phyloP scores from a whole-genome alignment of 2,888 invertebrate species.

The Carabus problematicus region DNA sequence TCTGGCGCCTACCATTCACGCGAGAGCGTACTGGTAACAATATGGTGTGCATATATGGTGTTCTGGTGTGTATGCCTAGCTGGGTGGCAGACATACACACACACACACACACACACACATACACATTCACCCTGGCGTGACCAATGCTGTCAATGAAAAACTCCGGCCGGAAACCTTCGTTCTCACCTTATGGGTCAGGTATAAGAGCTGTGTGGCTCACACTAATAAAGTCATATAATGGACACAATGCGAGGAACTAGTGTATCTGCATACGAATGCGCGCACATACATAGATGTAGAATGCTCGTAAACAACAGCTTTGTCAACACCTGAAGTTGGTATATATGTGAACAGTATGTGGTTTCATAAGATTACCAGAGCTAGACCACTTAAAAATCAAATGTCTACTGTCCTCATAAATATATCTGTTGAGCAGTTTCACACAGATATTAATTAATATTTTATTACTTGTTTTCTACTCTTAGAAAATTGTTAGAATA shows the following conservation, averaged over 20 bases:
- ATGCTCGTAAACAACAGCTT: slow-evolving; percentile 19
- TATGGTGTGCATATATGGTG: slow-evolving; percentile 5
- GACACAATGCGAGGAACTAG: neutral
- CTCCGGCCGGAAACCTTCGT: slow-evolving; percentile 12
- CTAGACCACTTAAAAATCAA: too few relatives aligned
- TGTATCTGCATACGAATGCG: slow-evolving; percentile 40
- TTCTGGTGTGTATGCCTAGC: neutral
- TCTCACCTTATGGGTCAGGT: slow-evolving; percentile 8
- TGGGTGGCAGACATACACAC: slow-evolving; percentile 13
- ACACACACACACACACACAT: too few relatives aligned
- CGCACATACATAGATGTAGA: neutral
- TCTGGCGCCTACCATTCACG: slow-evolving; percentile 9
- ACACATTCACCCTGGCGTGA: neutral
- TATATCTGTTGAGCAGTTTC: too few relatives aligned
- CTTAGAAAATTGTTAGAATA: too few relatives aligned
- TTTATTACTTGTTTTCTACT: too few relatives aligned
- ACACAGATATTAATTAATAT: too few relatives aligned
- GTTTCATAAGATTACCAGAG: too few relatives aligned
- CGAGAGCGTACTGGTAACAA: slow-evolving; percentile 3
- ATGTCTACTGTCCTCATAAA: too few relatives aligned
- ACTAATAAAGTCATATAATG: slow-evolving; percentile 42
- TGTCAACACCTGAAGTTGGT: slow-evolving; percentile 29
- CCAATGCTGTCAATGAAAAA: slow-evolving; percentile 10
- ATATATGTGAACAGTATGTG: neutral
- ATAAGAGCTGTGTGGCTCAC: slow-evolving; percentile 1